phyloP scores from a whole-genome alignment of 2,797 vertebrate species.

The Sebastes iracundus region DNA sequence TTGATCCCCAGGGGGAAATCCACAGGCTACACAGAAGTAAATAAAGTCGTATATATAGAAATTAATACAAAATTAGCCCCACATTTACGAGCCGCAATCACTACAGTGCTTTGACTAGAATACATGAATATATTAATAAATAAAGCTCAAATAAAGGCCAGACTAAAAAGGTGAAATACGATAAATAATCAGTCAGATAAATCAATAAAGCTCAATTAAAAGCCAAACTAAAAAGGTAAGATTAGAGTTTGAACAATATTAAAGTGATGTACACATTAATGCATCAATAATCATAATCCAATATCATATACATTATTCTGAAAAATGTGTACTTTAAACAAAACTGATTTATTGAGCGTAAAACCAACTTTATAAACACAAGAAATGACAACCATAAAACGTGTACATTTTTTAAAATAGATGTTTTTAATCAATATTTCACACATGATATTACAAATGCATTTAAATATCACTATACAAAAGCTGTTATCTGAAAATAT shows the following conservation, averaged over 20 bases:
- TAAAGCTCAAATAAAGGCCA: too few species aligned
- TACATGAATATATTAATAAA: too few species aligned
- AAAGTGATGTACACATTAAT: background rate
- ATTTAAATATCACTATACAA: constrained; percentile 1
- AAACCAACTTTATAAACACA: background rate
- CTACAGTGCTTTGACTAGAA: too few species aligned
- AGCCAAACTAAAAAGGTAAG: too few species aligned
- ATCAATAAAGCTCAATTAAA: too few species aligned
- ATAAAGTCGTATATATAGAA: background rate
- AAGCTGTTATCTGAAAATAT: background rate
- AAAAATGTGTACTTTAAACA: background rate
- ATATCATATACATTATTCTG: background rate
- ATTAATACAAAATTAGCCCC: background rate
- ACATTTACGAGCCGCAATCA: background rate
- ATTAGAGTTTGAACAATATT: background rate
- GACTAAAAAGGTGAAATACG: too few species aligned
- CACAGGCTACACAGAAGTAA: too few species aligned
- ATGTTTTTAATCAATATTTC: constrained; percentile 22
- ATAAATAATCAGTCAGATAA: too few species aligned
- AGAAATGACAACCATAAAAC: background rate
- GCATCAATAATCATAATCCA: background rate
- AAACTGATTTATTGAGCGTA: background rate
- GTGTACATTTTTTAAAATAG: background rate
- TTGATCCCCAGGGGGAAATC: too few species aligned
- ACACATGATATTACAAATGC: background rate